These are phyloP conservation scores for Bicyclus anynana DNA, from an alignment of 1,140 invertebrate genomes.

Conservation along the genomic window DNA sequence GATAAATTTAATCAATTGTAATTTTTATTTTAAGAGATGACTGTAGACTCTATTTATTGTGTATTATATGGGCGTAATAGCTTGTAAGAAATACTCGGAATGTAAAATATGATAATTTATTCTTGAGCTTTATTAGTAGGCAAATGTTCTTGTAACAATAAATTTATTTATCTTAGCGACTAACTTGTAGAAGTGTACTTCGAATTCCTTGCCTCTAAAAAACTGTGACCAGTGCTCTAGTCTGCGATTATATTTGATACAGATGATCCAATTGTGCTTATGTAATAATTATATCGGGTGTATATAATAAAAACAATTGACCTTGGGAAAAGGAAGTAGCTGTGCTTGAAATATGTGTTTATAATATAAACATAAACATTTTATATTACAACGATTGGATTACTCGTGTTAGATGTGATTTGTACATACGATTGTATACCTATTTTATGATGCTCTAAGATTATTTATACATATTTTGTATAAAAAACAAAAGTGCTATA, in stretches of 20 bases:
- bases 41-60: conserved; percentile 34
- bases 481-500: conserved; percentile 15
- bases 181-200: conserved; percentile 30
- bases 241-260: conserved; percentile 37
- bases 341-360: neutral
- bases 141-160: conserved; percentile 9
- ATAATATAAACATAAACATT: conserved; percentile 3
- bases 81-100: conserved; percentile 32
- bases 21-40: conserved; percentile 9
- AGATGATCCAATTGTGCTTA: conserved; percentile 19
- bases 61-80: conserved; percentile 24
- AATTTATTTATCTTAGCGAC: neutral
- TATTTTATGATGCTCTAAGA: conserved; percentile 13
- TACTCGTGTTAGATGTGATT: conserved; percentile 14
- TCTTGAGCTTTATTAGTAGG: conserved; percentile 27
- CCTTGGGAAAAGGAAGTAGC: neutral
- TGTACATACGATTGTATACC: conserved; percentile 19
- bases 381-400: conserved; percentile 6
- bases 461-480: conserved; percentile 23
- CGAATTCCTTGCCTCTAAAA: conserved; percentile 56
- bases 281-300: neutral
- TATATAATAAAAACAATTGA: neutral
- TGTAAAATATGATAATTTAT: conserved; percentile 33
- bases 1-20: conserved; percentile 3
- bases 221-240: conserved; percentile 66